Base-by-base conservation (phyloP, 2,888 invertebrate species). In the Rapana venosa region DNA sequence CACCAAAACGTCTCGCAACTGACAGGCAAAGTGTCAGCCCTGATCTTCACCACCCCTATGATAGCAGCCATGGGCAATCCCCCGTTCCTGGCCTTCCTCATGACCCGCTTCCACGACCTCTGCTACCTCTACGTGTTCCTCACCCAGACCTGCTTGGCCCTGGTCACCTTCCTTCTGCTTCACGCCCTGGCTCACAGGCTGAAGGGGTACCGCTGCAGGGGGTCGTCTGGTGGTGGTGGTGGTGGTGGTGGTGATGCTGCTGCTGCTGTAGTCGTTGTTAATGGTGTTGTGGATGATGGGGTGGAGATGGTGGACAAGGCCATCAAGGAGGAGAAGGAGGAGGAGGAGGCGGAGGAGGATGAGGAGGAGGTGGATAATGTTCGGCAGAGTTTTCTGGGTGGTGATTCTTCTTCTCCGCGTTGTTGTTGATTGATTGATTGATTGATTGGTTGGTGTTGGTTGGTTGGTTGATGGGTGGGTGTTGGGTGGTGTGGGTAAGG, bases 11-110 rank as follows among this genome's bases (percentile, higher is more conserved):
- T 87, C 15, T 66, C 87, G 8, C 87, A 32, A 13, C 36, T 87
- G 66, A 87, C 87, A 1, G 87, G 87, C 8, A n/a, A 32, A 8
- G 61, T 87, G 70, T 58, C 87, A 1, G 87, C 87, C 32, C 87
- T 87, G 35, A 70, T 87, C 70, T 87, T 87, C 87, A 87, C 87
- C 87, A 87, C 87, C 32, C 86, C 87, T 13, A 87, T 87, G 87
- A 32, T 61, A 26, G 87, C 70, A 20, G 87, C 87, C 87, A 87
- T 87, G 87, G 61, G n/a, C 4, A 87, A 66, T 35, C 87, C 87
- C 13, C 30, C 66, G 66, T 17, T 87, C 30, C 35, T 87, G 30
- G 87, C 87, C 26, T 8, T 30, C 17, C 87, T 87, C 35, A 87
- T 87, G 87, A 87, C 87, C 35, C 87, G 87, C 6, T 36, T 58